Evolutionary conservation across 2,797 vertebrate genomes (phyloP).

Genomic region (Loriculus beryllinus): DNA sequence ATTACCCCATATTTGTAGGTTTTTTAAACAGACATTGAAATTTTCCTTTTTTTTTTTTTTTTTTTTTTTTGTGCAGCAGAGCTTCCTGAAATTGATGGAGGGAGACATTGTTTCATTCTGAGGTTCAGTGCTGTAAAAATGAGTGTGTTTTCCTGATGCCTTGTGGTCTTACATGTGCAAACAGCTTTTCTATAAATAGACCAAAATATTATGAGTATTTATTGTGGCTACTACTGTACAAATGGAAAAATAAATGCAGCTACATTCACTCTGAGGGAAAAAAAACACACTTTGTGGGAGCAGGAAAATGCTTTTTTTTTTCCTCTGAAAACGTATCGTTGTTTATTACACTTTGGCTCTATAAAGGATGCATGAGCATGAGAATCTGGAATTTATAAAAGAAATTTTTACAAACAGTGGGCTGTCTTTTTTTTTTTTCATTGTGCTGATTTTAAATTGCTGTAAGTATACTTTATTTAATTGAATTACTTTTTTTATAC

Average conservation of each 20-base stretch:
- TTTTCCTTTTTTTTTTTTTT: background rate
- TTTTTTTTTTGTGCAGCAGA: background rate
- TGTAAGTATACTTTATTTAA: background rate
- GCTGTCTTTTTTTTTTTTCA: background rate
- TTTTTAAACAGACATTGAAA: background rate
- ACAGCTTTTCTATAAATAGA: background rate
- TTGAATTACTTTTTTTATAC: background rate
- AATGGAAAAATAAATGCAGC: background rate
- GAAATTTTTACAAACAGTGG: background rate
- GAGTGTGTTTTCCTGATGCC: background rate
- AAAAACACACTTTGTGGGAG: background rate
- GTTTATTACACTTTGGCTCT: slow-evolving; percentile 19
- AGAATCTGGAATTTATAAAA: slow-evolving; percentile 13
- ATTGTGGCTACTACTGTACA: background rate
- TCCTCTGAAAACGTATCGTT: background rate
- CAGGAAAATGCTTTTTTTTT: background rate
- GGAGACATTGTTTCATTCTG: background rate
- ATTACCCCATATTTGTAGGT: too few relatives aligned
- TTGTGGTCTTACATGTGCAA: background rate
- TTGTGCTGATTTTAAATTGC: background rate
- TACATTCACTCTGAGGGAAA: background rate
- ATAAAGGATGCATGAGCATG: background rate
- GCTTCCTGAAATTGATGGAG: background rate
- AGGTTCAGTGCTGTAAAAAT: background rate
- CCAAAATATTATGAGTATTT: background rate